Percentiles rank a stretch among this genome's conserved stretches.
These are phyloP conservation scores for Dunckerocampus dactyliophorus DNA, from an alignment of 2,113 vertebrate species.

Conservation along the genomic window DNA sequence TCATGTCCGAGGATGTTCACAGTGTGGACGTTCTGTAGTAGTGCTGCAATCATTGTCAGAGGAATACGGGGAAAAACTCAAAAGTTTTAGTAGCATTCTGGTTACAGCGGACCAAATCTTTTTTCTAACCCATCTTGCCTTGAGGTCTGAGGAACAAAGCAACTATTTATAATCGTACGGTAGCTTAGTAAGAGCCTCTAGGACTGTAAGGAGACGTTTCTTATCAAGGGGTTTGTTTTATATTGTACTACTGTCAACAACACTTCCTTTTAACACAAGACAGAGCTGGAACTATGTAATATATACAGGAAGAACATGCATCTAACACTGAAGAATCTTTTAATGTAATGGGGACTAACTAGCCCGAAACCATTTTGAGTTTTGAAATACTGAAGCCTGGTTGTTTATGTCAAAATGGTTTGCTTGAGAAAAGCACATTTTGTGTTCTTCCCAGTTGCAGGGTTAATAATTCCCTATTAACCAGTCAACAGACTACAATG, in stretches of 20 bases:
- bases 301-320: conserved; percentile 29
- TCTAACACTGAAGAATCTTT: conserved; percentile 39
- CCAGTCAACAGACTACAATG: neutral
- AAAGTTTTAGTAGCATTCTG: conserved; percentile 34
- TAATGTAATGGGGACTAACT: conserved; percentile 28
- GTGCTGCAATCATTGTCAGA: conserved; percentile 37
- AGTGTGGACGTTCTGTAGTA: conserved; percentile 29
- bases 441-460: too few relatives aligned
- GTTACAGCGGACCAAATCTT: conserved; percentile 78
- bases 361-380: conserved; percentile 32
- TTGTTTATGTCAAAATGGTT: too few relatives aligned
- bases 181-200: conserved; percentile 67
- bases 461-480: neutral
- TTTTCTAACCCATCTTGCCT: conserved; percentile 77
- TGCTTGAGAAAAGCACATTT: too few relatives aligned
- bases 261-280: conserved; percentile 48
- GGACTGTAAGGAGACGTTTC: conserved; percentile 74
- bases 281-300: conserved; percentile 11
- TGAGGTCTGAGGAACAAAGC: conserved; percentile 75
- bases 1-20: conserved; percentile 31
- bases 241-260: conserved; percentile 48
- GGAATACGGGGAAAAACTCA: conserved; percentile 14
- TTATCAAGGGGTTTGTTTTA: conserved; percentile 53
- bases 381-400: conserved; percentile 6
- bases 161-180: conserved; percentile 74